Percentiles rank a stretch among this genome's conserved stretches.
phyloP scores from a whole-genome alignment of 30 jellyfish, hydroid and myxozoan genomes.

The Clytia hemisphaerica region DNA sequence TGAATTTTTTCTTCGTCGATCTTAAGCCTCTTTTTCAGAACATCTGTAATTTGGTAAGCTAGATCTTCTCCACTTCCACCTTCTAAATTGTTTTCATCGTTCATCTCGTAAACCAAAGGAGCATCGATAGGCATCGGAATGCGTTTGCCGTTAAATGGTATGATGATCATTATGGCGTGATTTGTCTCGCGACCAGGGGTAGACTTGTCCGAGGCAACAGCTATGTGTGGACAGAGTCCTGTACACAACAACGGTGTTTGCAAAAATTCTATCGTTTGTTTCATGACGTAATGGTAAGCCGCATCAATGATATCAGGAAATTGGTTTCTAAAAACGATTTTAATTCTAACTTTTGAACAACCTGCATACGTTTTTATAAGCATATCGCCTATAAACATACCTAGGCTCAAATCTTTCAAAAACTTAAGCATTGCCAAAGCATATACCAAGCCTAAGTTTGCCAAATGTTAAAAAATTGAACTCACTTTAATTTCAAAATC shows the following conservation, averaged over 20 bases:
- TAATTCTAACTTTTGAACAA: no score
- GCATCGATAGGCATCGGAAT: slow-evolving; percentile 23
- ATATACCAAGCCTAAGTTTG: no score
- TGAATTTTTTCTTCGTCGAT: no score
- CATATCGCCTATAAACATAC: no score
- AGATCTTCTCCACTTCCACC: slow-evolving; percentile 34
- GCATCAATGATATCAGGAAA: slow-evolving; percentile 16
- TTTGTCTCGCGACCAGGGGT: slow-evolving; percentile 38
- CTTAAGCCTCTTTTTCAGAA: not conserved
- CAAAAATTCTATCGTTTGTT: slow-evolving; percentile 8
- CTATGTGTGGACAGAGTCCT: slow-evolving; percentile 37
- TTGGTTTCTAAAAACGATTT: not conserved
- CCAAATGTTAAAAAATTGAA: no score
- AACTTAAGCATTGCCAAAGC: no score
- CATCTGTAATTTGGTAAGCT: slow-evolving; percentile 11
- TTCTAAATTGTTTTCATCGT: not conserved
- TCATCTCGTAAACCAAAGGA: slow-evolving; percentile 14
- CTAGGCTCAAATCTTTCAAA: no score
- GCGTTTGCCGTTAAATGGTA: slow-evolving; percentile 28
- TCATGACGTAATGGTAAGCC: slow-evolving; percentile 20
- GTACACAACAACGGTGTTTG: slow-evolving; percentile 8
- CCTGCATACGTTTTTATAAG: no score
- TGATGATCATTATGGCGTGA: slow-evolving; percentile 26
- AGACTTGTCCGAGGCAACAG: slow-evolving; percentile 33
- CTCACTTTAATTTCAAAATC: no score